phyloP scores from a whole-genome alignment of 2,888 invertebrate species.

The Agrochola litura region DNA sequence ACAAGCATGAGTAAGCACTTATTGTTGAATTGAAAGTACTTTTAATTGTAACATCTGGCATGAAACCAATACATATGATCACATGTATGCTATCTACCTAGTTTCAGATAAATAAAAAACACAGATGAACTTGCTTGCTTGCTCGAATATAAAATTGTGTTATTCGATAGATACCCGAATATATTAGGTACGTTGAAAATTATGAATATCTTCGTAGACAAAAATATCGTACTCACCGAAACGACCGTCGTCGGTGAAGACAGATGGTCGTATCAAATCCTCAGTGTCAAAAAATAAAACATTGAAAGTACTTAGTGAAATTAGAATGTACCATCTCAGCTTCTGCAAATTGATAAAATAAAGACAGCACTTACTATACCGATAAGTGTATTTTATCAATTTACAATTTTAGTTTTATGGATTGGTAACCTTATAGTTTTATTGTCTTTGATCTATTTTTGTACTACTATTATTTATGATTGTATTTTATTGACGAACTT shows the following conservation, averaged over 20 bases:
- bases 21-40: conserved; percentile 4
- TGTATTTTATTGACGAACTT: conserved; percentile 5
- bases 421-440: conserved; percentile 20
- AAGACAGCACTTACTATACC: conserved; percentile 41
- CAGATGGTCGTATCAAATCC: conserved; percentile 17
- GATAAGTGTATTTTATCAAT: conserved; percentile 40
- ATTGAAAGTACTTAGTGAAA: conserved; percentile 53
- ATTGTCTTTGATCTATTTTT: conserved; percentile 23
- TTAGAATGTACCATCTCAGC: conserved; percentile 47
- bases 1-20: conserved; percentile 27
- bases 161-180: neutral
- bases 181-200: neutral
- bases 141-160: neutral
- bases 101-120: neutral
- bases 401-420: conserved; percentile 13
- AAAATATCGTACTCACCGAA: conserved; percentile 20
- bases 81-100: neutral
- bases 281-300: conserved; percentile 37
- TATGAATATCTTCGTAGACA: neutral
- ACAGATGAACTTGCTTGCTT: neutral
- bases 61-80: neutral
- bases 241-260: conserved; percentile 26
- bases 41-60: conserved; percentile 1
- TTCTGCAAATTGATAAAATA: conserved; percentile 53
- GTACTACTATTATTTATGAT: neutral